A percentile compares a stretch with the other conserved stretches of the same genome.
phyloP scores from a whole-genome alignment of 2,113 vertebrate genomes.

The Myiagra hebetior region DNA sequence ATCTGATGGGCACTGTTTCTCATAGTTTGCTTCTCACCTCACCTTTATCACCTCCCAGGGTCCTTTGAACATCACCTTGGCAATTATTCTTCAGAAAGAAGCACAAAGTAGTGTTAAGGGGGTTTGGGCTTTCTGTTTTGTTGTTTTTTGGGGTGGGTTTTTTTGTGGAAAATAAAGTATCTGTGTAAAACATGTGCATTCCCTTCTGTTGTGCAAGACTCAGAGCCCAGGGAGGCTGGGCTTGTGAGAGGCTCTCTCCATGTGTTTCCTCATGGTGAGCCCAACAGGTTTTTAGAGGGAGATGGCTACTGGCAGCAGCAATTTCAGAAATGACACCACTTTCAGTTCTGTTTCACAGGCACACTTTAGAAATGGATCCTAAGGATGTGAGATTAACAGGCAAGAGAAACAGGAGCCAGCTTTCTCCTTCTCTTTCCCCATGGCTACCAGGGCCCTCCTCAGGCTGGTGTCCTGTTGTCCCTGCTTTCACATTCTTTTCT shows the following conservation, averaged over 20 bases:
- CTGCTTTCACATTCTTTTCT: background rate
- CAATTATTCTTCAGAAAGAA: background rate
- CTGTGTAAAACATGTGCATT: background rate
- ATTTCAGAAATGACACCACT: background rate
- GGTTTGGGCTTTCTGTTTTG: background rate
- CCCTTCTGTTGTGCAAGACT: background rate
- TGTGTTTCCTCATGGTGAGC: background rate
- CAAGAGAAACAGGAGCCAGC: background rate
- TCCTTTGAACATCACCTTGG: background rate
- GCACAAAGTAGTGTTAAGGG: background rate
- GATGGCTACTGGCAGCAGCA: background rate
- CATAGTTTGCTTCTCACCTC: accelerated
- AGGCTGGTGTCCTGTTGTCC: background rate
- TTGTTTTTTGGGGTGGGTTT: background rate
- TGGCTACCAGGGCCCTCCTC: background rate
- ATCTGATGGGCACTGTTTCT: background rate
- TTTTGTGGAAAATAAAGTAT: background rate
- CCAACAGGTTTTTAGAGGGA: background rate
- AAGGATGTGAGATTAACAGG: background rate
- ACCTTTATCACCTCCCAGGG: background rate
- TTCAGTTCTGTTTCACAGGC: background rate
- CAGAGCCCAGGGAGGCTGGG: accelerated
- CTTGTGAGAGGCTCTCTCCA: background rate
- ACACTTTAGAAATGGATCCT: background rate
- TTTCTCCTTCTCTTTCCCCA: background rate